A percentile compares a stretch with the other conserved stretches of the same genome.
These are phyloP conservation scores for Sebastes reedi DNA, from an alignment of 2,797 vertebrate species.

Conservation along the genomic window DNA sequence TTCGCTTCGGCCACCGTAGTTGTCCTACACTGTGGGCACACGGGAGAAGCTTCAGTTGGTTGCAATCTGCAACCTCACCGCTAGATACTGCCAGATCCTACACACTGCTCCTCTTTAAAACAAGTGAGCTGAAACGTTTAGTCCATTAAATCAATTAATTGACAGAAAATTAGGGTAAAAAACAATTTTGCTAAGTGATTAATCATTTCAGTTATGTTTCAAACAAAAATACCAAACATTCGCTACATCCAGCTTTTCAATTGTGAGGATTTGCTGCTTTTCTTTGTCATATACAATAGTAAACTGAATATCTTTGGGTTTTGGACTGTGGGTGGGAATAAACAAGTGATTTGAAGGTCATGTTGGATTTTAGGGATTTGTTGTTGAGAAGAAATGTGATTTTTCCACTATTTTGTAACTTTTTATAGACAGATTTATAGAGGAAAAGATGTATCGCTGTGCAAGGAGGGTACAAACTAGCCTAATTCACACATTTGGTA, in stretches of 20 bases:
- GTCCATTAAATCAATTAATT: neutral
- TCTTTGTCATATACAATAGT: neutral
- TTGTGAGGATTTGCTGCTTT: neutral
- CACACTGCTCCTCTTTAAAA: too few relatives aligned
- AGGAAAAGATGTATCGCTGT: neutral
- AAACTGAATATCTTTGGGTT: neutral
- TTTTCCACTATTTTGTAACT: neutral
- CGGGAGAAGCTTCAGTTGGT: neutral
- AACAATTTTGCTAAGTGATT: neutral
- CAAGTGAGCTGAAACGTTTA: neutral
- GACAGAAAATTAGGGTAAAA: neutral
- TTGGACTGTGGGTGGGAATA: neutral
- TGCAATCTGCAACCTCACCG: too few relatives aligned
- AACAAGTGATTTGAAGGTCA: neutral
- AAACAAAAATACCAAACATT: neutral
- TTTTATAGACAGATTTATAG: neutral
- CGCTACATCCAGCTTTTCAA: neutral
- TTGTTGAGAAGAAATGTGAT: too few relatives aligned
- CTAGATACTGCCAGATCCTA: neutral
- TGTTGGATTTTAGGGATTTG: neutral
- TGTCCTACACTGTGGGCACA: too few relatives aligned
- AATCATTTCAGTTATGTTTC: fast-evolving
- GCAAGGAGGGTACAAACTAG: neutral
- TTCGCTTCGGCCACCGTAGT: too few relatives aligned
- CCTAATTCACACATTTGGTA: neutral